Conservation (phyloP, 2,113 vertebrate species). For the Cyphomyrus discorhynchus region DNA sequence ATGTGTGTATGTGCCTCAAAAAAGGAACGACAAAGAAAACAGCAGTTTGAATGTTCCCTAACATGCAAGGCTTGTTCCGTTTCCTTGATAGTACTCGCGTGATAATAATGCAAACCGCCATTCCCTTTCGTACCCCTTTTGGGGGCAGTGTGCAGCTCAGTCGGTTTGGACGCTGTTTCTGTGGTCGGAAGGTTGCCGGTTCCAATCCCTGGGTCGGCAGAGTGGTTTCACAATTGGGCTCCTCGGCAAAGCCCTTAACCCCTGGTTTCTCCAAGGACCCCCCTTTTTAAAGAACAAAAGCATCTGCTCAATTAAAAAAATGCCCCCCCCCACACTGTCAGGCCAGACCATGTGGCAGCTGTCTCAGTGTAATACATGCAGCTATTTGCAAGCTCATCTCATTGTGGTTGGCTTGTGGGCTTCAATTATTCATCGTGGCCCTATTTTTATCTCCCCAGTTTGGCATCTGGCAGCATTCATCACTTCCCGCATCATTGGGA, state of each 20-base stretch:
- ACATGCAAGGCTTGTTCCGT: not conserved
- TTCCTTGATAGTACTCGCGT: not conserved
- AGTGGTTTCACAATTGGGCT: not conserved
- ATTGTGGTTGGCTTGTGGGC: conserved; percentile 29
- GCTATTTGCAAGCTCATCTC: conserved; percentile 36
- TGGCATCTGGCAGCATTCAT: conserved; percentile 54
- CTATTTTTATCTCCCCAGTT: conserved; percentile 49
- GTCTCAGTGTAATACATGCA: conserved; percentile 22
- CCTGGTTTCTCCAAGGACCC: not conserved
- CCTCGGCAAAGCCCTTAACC: not conserved
- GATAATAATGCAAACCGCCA: not conserved
- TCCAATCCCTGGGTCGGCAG: not conserved
- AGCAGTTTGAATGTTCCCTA: not conserved
- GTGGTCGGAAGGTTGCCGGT: not conserved
- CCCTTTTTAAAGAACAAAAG: not conserved
- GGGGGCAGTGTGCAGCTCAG: not conserved
- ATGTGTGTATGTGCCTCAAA: not conserved
- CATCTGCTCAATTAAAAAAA: not conserved
- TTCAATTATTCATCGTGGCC: conserved; percentile 28
- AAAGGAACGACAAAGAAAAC: not conserved
- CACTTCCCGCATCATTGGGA: not conserved
- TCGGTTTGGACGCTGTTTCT: not conserved
- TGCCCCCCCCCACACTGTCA: not conserved
- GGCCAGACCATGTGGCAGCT: not conserved
- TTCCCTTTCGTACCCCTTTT: not conserved